Evolutionary conservation across 1,140 invertebrate species (phyloP).

Genomic region (Drosophila tani): DNA sequence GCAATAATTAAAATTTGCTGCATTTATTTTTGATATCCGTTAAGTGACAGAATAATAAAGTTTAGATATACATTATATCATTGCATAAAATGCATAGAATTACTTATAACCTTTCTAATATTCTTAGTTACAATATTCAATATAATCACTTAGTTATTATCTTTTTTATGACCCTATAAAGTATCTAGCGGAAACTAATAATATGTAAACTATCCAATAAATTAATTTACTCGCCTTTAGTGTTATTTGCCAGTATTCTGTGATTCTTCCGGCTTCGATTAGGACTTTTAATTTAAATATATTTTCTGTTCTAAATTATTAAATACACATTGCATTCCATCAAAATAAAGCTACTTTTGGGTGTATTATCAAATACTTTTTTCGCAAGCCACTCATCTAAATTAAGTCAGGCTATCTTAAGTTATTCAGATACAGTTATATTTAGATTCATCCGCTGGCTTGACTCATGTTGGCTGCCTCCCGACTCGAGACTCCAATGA

Average conservation of each 20-base stretch:
- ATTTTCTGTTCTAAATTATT: not conserved
- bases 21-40: too few relatives aligned
- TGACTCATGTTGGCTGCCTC: slow-evolving; percentile 24
- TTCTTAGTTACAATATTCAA: too few relatives aligned
- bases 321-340: not conserved
- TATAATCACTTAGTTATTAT: not conserved
- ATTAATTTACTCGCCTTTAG: not conserved
- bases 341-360: not conserved
- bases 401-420: slow-evolving; percentile 30
- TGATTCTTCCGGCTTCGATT: not conserved
- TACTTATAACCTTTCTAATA: too few relatives aligned
- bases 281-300: not conserved
- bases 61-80: too few relatives aligned
- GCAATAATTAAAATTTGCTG: too few relatives aligned
- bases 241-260: not conserved
- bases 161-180: not conserved
- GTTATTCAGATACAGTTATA: slow-evolving; percentile 14
- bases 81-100: too few relatives aligned
- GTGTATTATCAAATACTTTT: slow-evolving; percentile 12
- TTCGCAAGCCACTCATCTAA: slow-evolving; percentile 6
- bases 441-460: slow-evolving; percentile 13
- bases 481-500: not conserved
- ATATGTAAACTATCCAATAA: not conserved
- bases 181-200: not conserved
- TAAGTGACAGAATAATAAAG: too few relatives aligned